Evolutionary conservation across 2,113 vertebrate species (phyloP).

Genomic region (Pollimyrus isidori): DNA sequence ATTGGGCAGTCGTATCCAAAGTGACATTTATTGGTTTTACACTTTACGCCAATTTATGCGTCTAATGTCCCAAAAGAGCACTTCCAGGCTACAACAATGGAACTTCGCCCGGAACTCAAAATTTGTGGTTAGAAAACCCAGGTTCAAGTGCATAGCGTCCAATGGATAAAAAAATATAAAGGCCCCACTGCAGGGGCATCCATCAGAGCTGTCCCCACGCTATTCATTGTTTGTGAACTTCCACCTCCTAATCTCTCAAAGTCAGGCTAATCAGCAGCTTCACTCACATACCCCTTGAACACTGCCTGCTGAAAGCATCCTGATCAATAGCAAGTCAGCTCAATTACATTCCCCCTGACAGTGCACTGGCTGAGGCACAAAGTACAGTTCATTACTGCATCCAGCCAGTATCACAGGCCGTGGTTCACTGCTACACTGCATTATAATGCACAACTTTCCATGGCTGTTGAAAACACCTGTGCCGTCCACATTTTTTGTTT

Average conservation of each 20-base stretch:
- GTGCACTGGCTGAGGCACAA: background rate
- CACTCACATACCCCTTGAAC: background rate
- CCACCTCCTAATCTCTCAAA: background rate
- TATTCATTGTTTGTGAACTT: background rate
- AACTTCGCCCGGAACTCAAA: background rate
- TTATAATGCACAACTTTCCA: background rate
- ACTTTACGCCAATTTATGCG: background rate
- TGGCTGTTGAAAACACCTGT: background rate
- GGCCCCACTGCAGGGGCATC: background rate
- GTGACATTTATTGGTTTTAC: background rate
- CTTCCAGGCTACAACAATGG: background rate
- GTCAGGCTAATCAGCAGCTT: background rate
- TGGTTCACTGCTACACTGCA: background rate
- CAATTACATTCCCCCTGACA: background rate
- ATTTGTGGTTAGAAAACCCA: background rate
- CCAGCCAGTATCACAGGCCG: background rate
- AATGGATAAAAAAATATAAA: background rate
- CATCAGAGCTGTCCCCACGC: background rate
- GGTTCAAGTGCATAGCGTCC: background rate
- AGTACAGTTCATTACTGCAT: background rate
- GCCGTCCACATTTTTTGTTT: background rate
- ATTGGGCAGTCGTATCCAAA: background rate
- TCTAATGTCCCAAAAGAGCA: background rate
- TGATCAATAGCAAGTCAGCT: conserved; percentile 4
- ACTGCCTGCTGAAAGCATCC: background rate